A percentile compares a stretch with the other conserved stretches of the same genome.
Evolutionary conservation across 2,888 invertebrate genomes (phyloP).

Genomic region (Stenoptilia bipunctidactyla): DNA sequence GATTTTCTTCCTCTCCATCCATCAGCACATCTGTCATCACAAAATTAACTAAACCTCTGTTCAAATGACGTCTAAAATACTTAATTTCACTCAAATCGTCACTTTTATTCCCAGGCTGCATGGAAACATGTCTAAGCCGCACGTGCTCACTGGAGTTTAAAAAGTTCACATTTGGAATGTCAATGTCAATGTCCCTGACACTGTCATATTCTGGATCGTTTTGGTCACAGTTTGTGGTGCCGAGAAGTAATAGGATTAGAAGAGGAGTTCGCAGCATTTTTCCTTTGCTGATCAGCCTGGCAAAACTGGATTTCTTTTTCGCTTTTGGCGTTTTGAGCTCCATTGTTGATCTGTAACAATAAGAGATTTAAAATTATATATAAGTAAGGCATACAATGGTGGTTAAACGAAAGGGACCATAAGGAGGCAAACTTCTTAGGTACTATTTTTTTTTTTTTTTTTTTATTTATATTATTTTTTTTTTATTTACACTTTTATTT

Average conservation of each 20-base stretch:
- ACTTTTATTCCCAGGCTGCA: slow-evolving; percentile 26
- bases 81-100: slow-evolving; percentile 45
- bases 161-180: slow-evolving; percentile 13
- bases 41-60: slow-evolving; percentile 69
- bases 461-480: too few species aligned
- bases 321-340: slow-evolving; percentile 56
- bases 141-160: slow-evolving; percentile 19
- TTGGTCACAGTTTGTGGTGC: slow-evolving; percentile 50
- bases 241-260: slow-evolving; percentile 44
- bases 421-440: too few species aligned
- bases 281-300: slow-evolving; percentile 42
- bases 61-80: slow-evolving; percentile 49
- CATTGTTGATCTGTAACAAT: slow-evolving; percentile 47
- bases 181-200: slow-evolving; percentile 10
- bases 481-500: too few species aligned
- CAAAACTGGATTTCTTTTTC: slow-evolving; percentile 47
- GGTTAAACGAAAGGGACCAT: too few species aligned
- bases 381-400: too few species aligned
- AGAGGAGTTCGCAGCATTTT: slow-evolving; percentile 47
- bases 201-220: slow-evolving; percentile 27
- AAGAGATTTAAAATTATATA: too few species aligned
- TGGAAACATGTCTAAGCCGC: slow-evolving; percentile 32
- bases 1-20: slow-evolving; percentile 79
- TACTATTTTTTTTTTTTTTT: too few species aligned
- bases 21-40: slow-evolving; percentile 74